Evolutionary conservation across 2,797 vertebrate genomes (phyloP).

Genomic region (Distichodus sexfasciatus): DNA sequence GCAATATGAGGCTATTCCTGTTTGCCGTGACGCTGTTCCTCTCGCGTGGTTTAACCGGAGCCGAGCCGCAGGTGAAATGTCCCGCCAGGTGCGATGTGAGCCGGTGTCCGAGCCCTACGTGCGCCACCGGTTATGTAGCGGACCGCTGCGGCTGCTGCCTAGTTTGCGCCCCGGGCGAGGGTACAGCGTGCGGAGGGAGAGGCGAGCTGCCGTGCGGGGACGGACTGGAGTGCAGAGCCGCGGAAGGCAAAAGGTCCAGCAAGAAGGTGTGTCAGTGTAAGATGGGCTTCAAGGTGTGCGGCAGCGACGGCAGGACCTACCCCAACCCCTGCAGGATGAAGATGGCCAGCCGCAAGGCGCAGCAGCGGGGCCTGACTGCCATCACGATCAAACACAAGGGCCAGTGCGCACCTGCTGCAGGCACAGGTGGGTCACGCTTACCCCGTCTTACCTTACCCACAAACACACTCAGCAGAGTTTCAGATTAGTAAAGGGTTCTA

Average conservation of each 20-base stretch:
- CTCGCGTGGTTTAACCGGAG: slow-evolving; percentile 45
- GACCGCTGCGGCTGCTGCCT: slow-evolving; percentile 90
- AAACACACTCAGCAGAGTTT: too few species aligned
- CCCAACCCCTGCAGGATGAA: slow-evolving; percentile 82
- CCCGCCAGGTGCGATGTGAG: slow-evolving; percentile 82
- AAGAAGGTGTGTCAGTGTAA: slow-evolving; percentile 82
- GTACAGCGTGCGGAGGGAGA: slow-evolving; percentile 81
- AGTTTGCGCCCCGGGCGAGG: slow-evolving; percentile 82
- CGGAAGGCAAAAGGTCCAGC: slow-evolving; percentile 64
- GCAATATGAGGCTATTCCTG: slow-evolving; percentile 55
- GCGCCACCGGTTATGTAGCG: slow-evolving; percentile 81
- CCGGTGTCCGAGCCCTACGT: slow-evolving; percentile 82
- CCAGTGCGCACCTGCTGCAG: slow-evolving; percentile 64
- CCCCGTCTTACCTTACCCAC: neutral
- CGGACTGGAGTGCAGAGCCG: slow-evolving; percentile 79
- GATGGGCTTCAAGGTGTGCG: slow-evolving; percentile 78
- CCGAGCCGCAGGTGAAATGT: slow-evolving; percentile 68
- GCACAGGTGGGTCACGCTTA: slow-evolving; percentile 34
- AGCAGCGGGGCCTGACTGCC: slow-evolving; percentile 71
- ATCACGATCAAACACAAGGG: slow-evolving; percentile 80
- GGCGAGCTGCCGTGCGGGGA: slow-evolving; percentile 82
- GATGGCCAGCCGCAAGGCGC: slow-evolving; percentile 77
- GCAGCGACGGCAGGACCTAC: slow-evolving; percentile 86
- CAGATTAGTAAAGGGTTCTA: too few species aligned
- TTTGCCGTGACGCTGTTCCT: slow-evolving; percentile 51